phyloP scores from a whole-genome alignment of 1,140 invertebrate species.

The Camponotus pennsylvanicus region DNA sequence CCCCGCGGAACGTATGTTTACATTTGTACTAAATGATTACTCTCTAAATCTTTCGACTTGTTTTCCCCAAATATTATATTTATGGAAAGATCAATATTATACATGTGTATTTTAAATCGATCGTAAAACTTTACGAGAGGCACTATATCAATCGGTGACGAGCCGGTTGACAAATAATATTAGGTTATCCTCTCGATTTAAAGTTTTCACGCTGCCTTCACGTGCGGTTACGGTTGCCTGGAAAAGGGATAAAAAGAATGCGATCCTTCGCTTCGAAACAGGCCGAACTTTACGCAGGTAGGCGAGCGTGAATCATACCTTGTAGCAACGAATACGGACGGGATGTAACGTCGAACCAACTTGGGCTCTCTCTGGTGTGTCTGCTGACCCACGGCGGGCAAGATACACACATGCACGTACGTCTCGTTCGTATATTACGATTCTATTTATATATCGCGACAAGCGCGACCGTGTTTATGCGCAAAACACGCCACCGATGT shows the following conservation, averaged over 20 bases:
- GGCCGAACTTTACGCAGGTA: conserved; percentile 69
- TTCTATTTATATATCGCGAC: conserved; percentile 50
- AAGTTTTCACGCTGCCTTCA: conserved; percentile 26
- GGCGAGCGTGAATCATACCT: conserved; percentile 77
- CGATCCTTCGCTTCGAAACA: conserved; percentile 64
- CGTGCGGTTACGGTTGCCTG: neutral
- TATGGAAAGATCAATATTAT: no score
- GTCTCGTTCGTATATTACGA: conserved; percentile 32
- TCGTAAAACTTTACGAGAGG: neutral
- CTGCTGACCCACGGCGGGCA: conserved; percentile 42
- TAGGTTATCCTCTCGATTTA: neutral
- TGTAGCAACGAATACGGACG: conserved; percentile 48
- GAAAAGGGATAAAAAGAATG: conserved; percentile 56
- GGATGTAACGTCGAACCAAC: conserved; percentile 68
- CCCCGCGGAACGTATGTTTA: neutral
- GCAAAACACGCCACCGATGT: conserved; percentile 29
- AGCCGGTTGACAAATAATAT: neutral
- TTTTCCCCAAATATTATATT: neutral
- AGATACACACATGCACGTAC: neutral
- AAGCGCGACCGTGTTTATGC: conserved; percentile 34
- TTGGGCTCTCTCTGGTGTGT: conserved; percentile 42
- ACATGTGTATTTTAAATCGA: no score
- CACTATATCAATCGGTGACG: neutral
- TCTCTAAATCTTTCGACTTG: neutral
- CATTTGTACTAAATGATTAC: neutral